These are phyloP conservation scores for Aradus depressus DNA, from an alignment of 2,888 invertebrate species.

Conservation along the genomic window DNA sequence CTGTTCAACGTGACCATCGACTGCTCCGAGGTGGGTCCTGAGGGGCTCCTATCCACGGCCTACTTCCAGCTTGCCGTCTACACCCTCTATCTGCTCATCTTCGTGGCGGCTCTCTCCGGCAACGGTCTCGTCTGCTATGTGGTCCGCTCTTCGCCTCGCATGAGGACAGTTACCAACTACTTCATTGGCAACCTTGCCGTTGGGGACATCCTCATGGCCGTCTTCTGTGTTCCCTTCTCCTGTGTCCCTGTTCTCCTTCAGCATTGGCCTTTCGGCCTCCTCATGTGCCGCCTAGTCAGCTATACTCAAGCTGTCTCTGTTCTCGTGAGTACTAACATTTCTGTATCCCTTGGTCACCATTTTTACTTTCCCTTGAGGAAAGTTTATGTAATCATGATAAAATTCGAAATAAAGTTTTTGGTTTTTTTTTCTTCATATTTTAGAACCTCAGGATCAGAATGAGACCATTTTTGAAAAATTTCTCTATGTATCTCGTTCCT, in stretches of 20 bases:
- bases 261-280: conserved; percentile 79
- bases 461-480: too few relatives aligned
- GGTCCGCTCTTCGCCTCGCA: conserved; percentile 67
- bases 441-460: too few relatives aligned
- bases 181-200: conserved; percentile 82
- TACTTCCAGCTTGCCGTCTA: conserved; percentile 41
- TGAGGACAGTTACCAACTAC: conserved; percentile 86
- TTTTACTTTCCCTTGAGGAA: too few relatives aligned
- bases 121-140: conserved; percentile 78
- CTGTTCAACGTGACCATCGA: conserved; percentile 5
- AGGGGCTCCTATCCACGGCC: conserved; percentile 22
- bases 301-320: conserved; percentile 54
- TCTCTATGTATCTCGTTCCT: too few relatives aligned
- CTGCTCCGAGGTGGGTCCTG: conserved; percentile 6
- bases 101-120: conserved; percentile 57
- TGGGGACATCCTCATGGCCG: conserved; percentile 79
- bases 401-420: too few relatives aligned
- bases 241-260: conserved; percentile 68
- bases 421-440: too few relatives aligned
- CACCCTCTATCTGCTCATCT: conserved; percentile 58
- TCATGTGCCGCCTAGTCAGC: conserved; percentile 65
- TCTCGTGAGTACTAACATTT: conserved; percentile 35
- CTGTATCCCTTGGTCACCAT: too few relatives aligned
- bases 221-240: conserved; percentile 84
- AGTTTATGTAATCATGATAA: too few relatives aligned